These are phyloP conservation scores for Alauda arvensis DNA, from an alignment of 2,797 vertebrate genomes.

Conservation along the genomic window DNA sequence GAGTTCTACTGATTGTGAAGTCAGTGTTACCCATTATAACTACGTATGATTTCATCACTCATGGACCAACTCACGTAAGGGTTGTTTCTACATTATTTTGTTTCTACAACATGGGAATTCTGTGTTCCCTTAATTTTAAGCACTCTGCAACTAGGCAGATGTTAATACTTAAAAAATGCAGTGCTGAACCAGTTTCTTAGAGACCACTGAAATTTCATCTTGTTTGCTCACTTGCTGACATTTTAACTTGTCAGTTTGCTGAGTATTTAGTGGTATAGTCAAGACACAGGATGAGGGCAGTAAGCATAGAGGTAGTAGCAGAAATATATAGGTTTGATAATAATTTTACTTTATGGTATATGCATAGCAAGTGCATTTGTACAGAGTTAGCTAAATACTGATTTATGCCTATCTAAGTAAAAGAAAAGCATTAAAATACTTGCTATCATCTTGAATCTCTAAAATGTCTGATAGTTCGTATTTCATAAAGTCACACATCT, in stretches of 20 bases:
- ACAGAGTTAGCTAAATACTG: background rate
- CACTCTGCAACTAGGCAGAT: background rate
- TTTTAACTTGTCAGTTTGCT: background rate
- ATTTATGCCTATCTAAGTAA: constrained; percentile 35
- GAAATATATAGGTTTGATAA: background rate
- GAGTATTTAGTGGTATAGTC: background rate
- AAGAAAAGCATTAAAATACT: constrained; percentile 64
- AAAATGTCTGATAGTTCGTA: constrained; percentile 64
- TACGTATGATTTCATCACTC: background rate
- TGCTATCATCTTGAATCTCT: constrained; percentile 63
- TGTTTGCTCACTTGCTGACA: background rate
- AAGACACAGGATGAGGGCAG: background rate
- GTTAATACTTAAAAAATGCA: background rate
- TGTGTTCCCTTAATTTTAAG: background rate
- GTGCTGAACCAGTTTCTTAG: background rate
- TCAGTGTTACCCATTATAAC: background rate
- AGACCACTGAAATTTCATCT: background rate
- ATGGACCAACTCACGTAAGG: background rate
- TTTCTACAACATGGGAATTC: background rate
- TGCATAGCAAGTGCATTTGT: background rate
- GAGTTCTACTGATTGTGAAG: background rate
- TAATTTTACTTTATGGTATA: background rate
- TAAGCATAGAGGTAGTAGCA: background rate
- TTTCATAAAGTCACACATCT: constrained; percentile 71
- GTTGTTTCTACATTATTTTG: background rate